Evolutionary conservation across 1,140 invertebrate species (phyloP).

Genomic region (Rhizoglyphus robini): DNA sequence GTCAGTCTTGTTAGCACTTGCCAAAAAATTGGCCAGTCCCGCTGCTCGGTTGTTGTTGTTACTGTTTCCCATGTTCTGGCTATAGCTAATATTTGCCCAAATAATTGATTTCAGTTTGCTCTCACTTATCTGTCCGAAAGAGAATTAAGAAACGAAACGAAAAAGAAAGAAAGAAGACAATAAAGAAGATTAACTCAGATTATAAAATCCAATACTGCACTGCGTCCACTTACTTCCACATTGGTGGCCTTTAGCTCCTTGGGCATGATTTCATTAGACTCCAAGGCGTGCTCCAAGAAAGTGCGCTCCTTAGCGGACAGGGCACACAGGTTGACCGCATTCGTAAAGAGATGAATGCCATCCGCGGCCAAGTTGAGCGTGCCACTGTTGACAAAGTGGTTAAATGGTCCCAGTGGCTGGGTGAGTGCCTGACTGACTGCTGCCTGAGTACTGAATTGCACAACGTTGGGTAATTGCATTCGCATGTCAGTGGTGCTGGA

Average conservation of each 20-base stretch:
- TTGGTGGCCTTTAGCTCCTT: neutral
- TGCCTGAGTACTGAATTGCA: neutral
- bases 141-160: neutral
- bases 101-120: neutral
- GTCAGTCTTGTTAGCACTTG: too few relatives aligned
- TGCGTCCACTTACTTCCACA: neutral
- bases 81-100: neutral
- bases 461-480: neutral
- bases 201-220: neutral
- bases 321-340: neutral
- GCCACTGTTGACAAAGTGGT: neutral
- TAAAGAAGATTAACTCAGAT: neutral
- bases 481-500: too few relatives aligned
- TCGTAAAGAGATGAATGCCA: neutral
- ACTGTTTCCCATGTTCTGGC: neutral
- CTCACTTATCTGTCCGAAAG: neutral
- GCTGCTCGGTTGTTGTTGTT: neutral
- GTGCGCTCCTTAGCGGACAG: neutral
- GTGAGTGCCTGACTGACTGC: neutral
- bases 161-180: neutral
- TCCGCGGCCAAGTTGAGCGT: neutral
- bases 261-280: neutral
- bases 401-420: neutral
- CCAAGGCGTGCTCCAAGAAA: neutral
- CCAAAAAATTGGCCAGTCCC: too few relatives aligned